These are phyloP conservation scores for Druon quercuslanigerum DNA, from an alignment of 1,140 invertebrate genomes.

Conservation along the genomic window DNA sequence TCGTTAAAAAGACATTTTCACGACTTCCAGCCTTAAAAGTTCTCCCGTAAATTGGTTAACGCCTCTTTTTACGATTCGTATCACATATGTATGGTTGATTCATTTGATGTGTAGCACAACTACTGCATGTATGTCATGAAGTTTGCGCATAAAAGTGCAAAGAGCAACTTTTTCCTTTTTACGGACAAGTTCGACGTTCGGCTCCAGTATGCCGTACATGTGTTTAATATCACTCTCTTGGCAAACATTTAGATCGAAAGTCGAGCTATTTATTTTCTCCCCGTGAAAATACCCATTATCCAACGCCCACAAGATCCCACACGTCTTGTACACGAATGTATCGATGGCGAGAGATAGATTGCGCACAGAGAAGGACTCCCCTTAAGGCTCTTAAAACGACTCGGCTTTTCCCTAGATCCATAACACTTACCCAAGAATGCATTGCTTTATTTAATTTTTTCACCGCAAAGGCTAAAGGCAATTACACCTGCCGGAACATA, in stretches of 20 bases:
- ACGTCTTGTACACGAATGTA: slow-evolving; percentile 10
- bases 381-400: not conserved
- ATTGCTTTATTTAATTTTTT: too few relatives aligned
- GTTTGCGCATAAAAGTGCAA: too few relatives aligned
- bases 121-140: not conserved
- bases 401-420: too few relatives aligned
- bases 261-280: not conserved
- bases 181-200: too few relatives aligned
- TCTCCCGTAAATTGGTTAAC: slow-evolving; percentile 10
- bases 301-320: not conserved
- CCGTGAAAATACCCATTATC: slow-evolving; percentile 6
- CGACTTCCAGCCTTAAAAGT: not conserved
- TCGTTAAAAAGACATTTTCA: slow-evolving; percentile 7
- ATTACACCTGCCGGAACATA: too few relatives aligned
- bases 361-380: not conserved
- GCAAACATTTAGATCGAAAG: not conserved
- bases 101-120: not conserved
- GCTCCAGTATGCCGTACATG: not conserved
- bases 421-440: too few relatives aligned
- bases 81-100: not conserved
- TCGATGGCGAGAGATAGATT: not conserved
- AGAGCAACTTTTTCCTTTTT: too few relatives aligned
- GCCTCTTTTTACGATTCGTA: slow-evolving; percentile 6
- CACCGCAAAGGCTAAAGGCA: too few relatives aligned
- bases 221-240: not conserved